Percentiles rank a stretch among this genome's conserved stretches.
Evolutionary conservation across 2,888 invertebrate genomes (phyloP).

Genomic region (Lasioglossum morio): DNA sequence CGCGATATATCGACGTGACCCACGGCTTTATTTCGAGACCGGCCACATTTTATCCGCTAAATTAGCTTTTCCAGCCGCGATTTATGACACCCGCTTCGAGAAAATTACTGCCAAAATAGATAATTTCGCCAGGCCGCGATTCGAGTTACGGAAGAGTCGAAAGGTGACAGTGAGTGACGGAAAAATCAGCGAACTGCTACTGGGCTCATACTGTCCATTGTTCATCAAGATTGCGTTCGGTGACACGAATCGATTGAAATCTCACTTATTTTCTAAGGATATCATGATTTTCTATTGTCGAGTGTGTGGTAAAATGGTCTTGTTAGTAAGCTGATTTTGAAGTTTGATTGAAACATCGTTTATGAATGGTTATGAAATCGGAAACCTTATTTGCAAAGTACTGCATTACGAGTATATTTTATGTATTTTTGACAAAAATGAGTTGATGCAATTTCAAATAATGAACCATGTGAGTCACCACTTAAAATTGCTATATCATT

Average conservation of each 20-base stretch:
- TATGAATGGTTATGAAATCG: too few relatives aligned
- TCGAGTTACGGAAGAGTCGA: not conserved
- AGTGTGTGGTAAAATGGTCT: not conserved
- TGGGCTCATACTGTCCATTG: not conserved
- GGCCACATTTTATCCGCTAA: slow-evolving; percentile 78
- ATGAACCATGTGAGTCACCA: too few relatives aligned
- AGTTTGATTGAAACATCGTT: not conserved
- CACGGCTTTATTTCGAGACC: slow-evolving; percentile 79
- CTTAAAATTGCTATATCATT: too few relatives aligned
- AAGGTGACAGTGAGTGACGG: not conserved
- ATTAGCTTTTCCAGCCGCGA: slow-evolving; percentile 77
- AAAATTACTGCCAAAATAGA: slow-evolving; percentile 73
- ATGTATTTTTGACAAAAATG: too few relatives aligned
- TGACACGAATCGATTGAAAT: not conserved
- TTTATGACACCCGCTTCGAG: slow-evolving; percentile 75
- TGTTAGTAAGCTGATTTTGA: not conserved
- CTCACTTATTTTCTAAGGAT: not conserved
- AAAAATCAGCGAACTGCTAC: not conserved
- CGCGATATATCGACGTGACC: slow-evolving; percentile 76
- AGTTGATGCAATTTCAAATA: too few relatives aligned
- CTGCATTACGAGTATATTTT: too few relatives aligned
- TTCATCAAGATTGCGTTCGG: not conserved
- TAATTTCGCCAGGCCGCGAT: slow-evolving; percentile 58
- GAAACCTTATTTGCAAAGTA: too few relatives aligned
- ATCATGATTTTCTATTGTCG: not conserved